phyloP scores from a whole-genome alignment of 2,113 vertebrate genomes.

The Echinops telfairi region DNA sequence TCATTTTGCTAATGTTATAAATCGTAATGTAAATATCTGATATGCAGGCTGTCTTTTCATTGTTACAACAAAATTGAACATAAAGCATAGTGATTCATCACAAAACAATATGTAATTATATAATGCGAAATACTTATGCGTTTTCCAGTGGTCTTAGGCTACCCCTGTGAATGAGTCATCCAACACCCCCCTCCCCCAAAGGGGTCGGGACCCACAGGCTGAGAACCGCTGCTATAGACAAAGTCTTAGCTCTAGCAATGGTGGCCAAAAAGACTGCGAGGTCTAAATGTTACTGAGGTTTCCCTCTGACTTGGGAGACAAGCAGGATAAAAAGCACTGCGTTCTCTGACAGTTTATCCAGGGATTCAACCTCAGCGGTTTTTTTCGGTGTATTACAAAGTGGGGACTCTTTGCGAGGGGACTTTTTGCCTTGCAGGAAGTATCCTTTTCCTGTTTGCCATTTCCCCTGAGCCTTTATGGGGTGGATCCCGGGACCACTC shows the following conservation, averaged over 20 bases:
- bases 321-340: neutral
- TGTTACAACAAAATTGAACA: too few relatives aligned
- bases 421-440: neutral
- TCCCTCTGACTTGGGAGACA: neutral
- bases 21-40: too few relatives aligned
- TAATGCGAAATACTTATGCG: too few relatives aligned
- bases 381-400: neutral
- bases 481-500: neutral
- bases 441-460: neutral
- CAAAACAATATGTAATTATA: too few relatives aligned
- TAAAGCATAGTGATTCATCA: too few relatives aligned
- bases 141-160: too few relatives aligned
- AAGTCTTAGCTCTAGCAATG: neutral
- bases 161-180: too few relatives aligned
- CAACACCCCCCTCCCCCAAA: too few relatives aligned
- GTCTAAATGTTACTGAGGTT: neutral
- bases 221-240: neutral
- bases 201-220: too few relatives aligned
- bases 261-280: neutral
- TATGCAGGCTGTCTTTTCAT: too few relatives aligned
- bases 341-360: neutral
- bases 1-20: too few relatives aligned
- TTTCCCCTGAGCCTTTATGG: neutral
- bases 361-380: neutral
- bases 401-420: neutral